Conservation (phyloP, 2,888 invertebrate species). For the Heliconius aoede region DNA sequence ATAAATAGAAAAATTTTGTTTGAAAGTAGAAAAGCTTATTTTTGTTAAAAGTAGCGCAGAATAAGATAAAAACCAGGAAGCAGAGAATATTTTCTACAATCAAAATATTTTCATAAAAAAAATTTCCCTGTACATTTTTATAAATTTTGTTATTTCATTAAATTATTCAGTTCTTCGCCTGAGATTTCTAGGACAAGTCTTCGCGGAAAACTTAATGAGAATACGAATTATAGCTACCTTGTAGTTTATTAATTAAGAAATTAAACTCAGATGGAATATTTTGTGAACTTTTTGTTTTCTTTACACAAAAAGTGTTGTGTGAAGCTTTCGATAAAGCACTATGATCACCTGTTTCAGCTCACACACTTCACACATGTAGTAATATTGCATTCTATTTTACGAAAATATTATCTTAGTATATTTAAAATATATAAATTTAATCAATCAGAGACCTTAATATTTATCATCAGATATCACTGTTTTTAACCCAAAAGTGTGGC, state of each 20-base stretch:
- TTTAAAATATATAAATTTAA: too few relatives aligned
- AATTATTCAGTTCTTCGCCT: slow-evolving; percentile 1
- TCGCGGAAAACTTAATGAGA: background rate
- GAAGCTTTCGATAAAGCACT: too few relatives aligned
- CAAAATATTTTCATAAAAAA: background rate
- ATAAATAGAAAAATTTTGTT: background rate
- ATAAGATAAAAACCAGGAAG: background rate
- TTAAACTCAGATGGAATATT: background rate
- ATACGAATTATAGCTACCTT: background rate
- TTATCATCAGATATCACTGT: too few relatives aligned
- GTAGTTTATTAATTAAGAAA: slow-evolving; percentile 6
- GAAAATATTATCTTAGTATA: too few relatives aligned
- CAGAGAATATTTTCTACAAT: background rate
- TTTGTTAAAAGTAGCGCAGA: background rate
- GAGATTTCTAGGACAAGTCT: background rate
- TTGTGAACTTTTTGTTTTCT: background rate
- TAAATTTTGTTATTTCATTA: background rate
- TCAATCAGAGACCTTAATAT: too few relatives aligned
- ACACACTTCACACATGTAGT: too few relatives aligned
- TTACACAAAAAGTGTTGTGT: too few relatives aligned
- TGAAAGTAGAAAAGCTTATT: background rate
- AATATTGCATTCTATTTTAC: too few relatives aligned
- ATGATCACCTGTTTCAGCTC: too few relatives aligned
- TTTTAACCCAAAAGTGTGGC: too few relatives aligned
- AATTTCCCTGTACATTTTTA: background rate